Conservation (phyloP, 1,140 invertebrate genomes). For the Hormaphis cornu region DNA sequence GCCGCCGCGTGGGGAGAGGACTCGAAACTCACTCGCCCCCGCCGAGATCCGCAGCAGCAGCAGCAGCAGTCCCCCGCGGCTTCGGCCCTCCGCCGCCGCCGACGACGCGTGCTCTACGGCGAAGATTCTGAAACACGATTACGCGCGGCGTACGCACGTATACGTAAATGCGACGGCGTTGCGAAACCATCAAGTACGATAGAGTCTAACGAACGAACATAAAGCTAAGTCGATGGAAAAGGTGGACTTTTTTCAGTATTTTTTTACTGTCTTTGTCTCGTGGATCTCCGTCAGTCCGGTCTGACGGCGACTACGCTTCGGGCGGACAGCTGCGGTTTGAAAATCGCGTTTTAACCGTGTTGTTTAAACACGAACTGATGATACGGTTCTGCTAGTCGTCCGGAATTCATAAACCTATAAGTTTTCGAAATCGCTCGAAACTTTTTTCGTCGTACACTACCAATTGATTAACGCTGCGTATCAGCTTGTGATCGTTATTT, state of each 20-base stretch:
- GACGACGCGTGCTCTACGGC: neutral
- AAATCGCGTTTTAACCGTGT: no score
- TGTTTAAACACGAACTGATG: no score
- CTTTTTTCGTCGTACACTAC: no score
- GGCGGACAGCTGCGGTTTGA: no score
- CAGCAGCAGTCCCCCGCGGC: neutral
- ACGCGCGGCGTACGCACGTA: neutral
- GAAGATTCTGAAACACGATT: constrained; percentile 11
- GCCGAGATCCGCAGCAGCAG: no score
- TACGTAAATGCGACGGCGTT: neutral
- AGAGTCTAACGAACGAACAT: neutral
- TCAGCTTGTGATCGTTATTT: no score
- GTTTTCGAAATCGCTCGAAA: no score
- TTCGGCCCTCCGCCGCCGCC: neutral
- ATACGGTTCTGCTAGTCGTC: no score
- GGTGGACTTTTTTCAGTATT: neutral
- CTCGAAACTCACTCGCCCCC: neutral
- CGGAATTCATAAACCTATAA: no score
- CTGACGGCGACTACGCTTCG: neutral
- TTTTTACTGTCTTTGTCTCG: neutral
- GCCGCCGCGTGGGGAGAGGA: neutral
- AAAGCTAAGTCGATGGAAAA: no score
- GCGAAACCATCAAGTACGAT: neutral
- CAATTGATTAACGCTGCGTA: no score
- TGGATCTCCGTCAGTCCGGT: neutral